A percentile compares a stretch with the other conserved stretches of the same genome.
Conservation (phyloP, 2,797 vertebrate genomes). For the Bradypodion pumilum region DNA sequence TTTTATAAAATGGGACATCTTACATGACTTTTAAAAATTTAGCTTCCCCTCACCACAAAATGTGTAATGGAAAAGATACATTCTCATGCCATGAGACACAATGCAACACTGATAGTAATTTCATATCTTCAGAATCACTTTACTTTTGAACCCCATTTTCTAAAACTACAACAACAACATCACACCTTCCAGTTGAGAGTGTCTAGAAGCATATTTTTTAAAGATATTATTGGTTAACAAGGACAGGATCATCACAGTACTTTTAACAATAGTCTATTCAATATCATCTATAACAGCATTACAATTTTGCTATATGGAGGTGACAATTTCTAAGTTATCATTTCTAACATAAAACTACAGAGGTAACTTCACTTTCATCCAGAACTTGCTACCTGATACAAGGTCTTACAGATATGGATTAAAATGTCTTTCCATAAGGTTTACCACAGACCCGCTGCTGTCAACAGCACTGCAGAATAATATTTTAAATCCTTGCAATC, state of each 20-base stretch:
- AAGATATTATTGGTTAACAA: constrained; percentile 31
- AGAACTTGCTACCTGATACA: not conserved
- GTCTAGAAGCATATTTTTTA: constrained; percentile 44
- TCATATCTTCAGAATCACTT: constrained; percentile 28
- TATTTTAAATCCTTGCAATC: not conserved
- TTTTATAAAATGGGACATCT: constrained; percentile 69
- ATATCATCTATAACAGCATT: constrained; percentile 34
- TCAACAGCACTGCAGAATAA: not conserved
- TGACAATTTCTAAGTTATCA: not conserved
- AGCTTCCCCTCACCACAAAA: constrained; percentile 58
- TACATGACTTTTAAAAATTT: constrained; percentile 56
- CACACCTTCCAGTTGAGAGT: constrained; percentile 25
- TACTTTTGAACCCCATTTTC: constrained; percentile 8
- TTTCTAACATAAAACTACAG: too few species aligned
- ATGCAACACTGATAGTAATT: constrained; percentile 34
- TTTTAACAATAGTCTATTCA: constrained; percentile 35
- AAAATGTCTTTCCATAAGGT: not conserved
- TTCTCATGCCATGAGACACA: constrained; percentile 66
- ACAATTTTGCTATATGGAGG: not conserved
- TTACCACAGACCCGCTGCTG: not conserved
- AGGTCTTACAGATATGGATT: not conserved
- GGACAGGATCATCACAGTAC: constrained; percentile 35
- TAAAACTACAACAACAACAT: too few species aligned
- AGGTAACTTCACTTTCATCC: too few species aligned
- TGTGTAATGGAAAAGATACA: constrained; percentile 68